phyloP scores from a whole-genome alignment of 2,888 invertebrate genomes.

The Creontiades dilutus region DNA sequence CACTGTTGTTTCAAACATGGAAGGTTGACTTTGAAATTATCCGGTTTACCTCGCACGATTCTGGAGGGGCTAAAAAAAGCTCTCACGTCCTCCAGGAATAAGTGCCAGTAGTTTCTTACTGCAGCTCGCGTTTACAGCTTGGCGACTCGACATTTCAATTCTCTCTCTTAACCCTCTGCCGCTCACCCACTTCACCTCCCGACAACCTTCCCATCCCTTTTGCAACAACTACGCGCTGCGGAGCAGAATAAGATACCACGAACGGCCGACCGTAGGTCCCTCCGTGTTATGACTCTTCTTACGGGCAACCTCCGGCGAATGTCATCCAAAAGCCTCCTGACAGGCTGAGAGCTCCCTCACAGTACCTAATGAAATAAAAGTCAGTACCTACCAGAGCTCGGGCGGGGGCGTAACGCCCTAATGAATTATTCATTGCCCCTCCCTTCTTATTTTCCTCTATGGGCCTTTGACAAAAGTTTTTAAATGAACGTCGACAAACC shows the following conservation, averaged over 20 bases:
- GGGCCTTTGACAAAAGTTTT: slow-evolving; percentile 37
- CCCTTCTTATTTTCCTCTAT: slow-evolving; percentile 41
- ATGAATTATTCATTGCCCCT: slow-evolving; percentile 41
- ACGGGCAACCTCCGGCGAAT: neutral
- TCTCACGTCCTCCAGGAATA: neutral
- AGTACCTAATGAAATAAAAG: slow-evolving; percentile 41
- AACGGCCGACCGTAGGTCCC: neutral
- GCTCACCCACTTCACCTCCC: neutral
- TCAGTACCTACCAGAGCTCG: slow-evolving; percentile 9
- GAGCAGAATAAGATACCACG: neutral
- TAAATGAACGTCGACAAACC: slow-evolving; percentile 44
- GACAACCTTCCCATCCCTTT: neutral
- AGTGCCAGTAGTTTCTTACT: neutral
- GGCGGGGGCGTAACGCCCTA: slow-evolving; percentile 6
- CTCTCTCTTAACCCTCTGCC: neutral
- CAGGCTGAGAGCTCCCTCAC: neutral
- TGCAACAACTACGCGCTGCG: neutral
- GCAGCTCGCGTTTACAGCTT: neutral
- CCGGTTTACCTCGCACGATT: too few relatives aligned
- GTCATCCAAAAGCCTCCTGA: neutral
- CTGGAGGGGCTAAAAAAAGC: too few relatives aligned
- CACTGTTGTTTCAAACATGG: too few relatives aligned
- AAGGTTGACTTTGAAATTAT: too few relatives aligned
- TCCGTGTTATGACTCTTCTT: neutral
- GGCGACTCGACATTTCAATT: neutral